These are phyloP conservation scores for Trinorchestia longiramus DNA, from an alignment of 1,140 invertebrate genomes.

Conservation along the genomic window DNA sequence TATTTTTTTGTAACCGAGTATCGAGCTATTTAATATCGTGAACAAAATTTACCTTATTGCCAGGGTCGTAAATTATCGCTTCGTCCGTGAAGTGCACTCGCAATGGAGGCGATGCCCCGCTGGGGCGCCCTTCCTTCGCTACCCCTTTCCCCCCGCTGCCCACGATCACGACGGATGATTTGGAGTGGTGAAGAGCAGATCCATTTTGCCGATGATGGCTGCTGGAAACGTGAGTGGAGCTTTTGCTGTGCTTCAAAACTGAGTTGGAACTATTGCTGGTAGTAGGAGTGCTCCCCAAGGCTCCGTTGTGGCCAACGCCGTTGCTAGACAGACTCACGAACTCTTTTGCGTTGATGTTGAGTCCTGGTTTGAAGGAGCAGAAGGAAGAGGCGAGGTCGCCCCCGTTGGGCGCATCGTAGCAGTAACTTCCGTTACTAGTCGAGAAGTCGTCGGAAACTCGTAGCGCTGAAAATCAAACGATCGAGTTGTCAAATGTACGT, in stretches of 20 bases:
- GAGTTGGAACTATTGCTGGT: conserved; percentile 61
- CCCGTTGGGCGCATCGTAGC: neutral
- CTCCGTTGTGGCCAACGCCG: neutral
- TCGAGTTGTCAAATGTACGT: neutral
- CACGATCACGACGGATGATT: neutral
- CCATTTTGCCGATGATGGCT: conserved; percentile 21
- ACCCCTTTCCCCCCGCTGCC: neutral
- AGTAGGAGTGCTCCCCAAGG: conserved; percentile 72
- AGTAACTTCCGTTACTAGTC: conserved; percentile 47
- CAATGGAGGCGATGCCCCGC: conserved; percentile 41
- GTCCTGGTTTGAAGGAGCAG: conserved; percentile 62
- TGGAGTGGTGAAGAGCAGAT: neutral
- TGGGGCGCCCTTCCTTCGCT: neutral
- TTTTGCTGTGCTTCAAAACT: neutral
- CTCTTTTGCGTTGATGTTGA: conserved; percentile 87
- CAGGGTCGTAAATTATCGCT: conserved; percentile 16
- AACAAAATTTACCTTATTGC: neutral
- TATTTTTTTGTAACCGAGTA: neutral
- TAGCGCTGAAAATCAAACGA: conserved; percentile 57
- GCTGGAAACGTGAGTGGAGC: neutral
- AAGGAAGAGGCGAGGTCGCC: neutral
- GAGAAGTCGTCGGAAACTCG: conserved; percentile 33
- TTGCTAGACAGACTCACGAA: conserved; percentile 72
- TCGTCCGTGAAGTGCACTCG: conserved; percentile 57
- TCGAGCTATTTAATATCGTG: neutral